These are phyloP conservation scores for Lichenostomus cassidix DNA, from an alignment of 2,113 vertebrate species.

Conservation along the genomic window DNA sequence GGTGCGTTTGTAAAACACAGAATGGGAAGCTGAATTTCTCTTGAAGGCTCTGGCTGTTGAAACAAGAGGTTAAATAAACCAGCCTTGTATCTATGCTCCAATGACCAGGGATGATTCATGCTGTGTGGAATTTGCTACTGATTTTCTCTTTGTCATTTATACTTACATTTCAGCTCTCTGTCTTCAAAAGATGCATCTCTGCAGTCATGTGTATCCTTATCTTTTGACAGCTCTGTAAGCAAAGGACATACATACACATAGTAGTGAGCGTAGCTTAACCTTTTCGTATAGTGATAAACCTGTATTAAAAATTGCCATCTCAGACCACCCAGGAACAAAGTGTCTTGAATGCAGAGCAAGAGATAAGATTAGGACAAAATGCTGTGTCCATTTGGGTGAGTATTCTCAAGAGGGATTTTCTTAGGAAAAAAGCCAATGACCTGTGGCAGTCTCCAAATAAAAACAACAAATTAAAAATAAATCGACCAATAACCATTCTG, in stretches of 20 bases:
- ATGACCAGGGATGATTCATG: neutral
- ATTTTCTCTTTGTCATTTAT: neutral
- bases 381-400: neutral
- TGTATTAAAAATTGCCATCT: neutral
- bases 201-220: neutral
- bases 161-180: conserved; percentile 55
- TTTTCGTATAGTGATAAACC: neutral
- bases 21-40: neutral
- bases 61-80: neutral
- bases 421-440: neutral
- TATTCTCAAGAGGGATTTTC: neutral
- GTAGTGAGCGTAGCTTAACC: neutral
- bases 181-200: neutral
- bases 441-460: neutral
- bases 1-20: neutral
- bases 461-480: neutral
- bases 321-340: neutral
- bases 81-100: neutral
- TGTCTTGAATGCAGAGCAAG: neutral
- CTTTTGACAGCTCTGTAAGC: conserved; percentile 26
- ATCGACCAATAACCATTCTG: neutral
- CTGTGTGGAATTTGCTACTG: neutral
- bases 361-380: neutral
- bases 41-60: neutral
- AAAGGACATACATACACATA: neutral